Base-by-base conservation (phyloP, 2,797 vertebrate genomes). In the Pitangus sulphuratus region DNA sequence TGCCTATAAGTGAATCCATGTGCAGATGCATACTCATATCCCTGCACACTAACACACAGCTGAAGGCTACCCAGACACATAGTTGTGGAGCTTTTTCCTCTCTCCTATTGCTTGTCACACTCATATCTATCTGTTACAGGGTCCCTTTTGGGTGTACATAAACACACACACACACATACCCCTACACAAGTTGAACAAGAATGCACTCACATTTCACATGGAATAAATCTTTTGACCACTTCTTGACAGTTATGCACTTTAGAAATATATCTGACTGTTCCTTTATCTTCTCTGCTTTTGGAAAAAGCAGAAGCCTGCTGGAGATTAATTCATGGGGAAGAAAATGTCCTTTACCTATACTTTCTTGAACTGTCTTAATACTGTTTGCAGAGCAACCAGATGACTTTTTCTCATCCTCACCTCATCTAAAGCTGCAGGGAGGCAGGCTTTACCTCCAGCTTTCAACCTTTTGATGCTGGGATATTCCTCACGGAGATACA, bases 241-340 rank as follows among this genome's bases (percentile, higher is more conserved):
- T 98, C 95, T 87, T 97, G 61, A 87, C 93, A 90, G 78, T 91
- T 98, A 98, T 97, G 24, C 97, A 97, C 97, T 98, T 96, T 98
- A 97, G 98, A 99, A 98, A 98, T 97, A 97, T 97, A 97, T 98
- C 98, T 98, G 98, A 98, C 97, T 98, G 98, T 98, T 98, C 97
- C 96, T 95, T 98, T 97, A 93, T 92, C 96, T 97, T 97, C 94
- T 86, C 94, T 84, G 95, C 82, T 95, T 97, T 97, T 94, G 83
- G 94, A 97, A 97, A 98, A 97, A 93, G 97, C 96, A 97, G 96
- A 98, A 98, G 97, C 96, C 97, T 86, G 93, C 97, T 97, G 95
- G 96, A 98, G 98, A 98, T 98, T 98, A 99, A 98, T 98, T 98
- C 98, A 70, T 92, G 97, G 95, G 96, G n/a, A 94, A 97, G 98